phyloP scores from a whole-genome alignment of 2,113 vertebrate species.

The Serinus canaria region DNA sequence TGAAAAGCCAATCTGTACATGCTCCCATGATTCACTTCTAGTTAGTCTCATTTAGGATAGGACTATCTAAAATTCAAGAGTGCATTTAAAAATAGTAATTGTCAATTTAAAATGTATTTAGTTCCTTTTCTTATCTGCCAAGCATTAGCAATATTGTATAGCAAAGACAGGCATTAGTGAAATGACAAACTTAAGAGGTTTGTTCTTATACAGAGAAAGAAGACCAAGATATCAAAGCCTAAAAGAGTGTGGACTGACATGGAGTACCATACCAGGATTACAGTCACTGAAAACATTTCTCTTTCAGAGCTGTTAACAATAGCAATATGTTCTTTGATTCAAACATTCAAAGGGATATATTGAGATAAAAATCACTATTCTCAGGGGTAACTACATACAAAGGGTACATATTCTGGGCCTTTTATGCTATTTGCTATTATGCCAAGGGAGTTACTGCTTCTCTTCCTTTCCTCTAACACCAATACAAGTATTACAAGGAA shows the following conservation, averaged over 20 bases:
- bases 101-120: neutral
- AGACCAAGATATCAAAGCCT: neutral
- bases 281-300: neutral
- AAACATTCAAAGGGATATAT: neutral
- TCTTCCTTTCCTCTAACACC: neutral
- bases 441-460: neutral
- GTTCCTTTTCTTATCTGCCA: neutral
- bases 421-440: neutral
- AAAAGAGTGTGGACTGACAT: neutral
- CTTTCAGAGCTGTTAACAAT: neutral
- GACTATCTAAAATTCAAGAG: neutral
- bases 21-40: neutral
- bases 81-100: neutral
- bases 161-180: neutral
- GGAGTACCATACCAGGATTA: neutral
- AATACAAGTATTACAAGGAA: neutral
- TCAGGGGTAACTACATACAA: neutral
- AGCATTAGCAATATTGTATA: neutral
- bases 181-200: neutral
- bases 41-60: neutral
- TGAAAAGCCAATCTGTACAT: neutral
- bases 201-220: neutral
- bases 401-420: neutral
- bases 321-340: neutral
- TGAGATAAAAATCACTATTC: neutral